Base-by-base conservation (phyloP, 2,888 invertebrate species). In the Nomada flava region DNA sequence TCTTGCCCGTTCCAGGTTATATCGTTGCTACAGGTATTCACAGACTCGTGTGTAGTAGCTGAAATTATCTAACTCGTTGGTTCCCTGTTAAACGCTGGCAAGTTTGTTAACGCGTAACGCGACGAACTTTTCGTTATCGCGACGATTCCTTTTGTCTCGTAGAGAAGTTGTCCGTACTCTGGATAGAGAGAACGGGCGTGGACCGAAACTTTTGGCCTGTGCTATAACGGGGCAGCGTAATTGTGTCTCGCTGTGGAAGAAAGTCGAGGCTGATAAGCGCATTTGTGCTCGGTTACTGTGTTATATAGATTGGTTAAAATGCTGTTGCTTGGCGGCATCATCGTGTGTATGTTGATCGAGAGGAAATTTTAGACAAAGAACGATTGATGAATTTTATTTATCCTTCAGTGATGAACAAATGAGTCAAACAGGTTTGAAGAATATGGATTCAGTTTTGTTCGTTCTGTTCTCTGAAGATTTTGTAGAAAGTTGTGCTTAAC, bases 11-110 rank as follows among this genome's bases (percentile, higher is more conserved):
- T 68, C 23, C 74, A 53, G 62, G 63, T 84, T 81, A 84, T 86
- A 84, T 86, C 86, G 70, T 63, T 57, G 76, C 42, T 57, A 23
- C 71, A 74, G 67, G 70, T 76, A 73, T 79, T 67, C 65, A 36
- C 36, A 18, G 52, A 23, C 65, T 72, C 69, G 11, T 47, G 26
- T 57, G 23, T 18, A 26, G 29, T 5, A 1, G 15, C 57, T 47
- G 20, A 20, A 23, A 75, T 67, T 63, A 36, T 62, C 20, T 60
- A 15, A n/a, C 0, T 20, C 59, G 64, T 62, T 71, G 67, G 20
- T 13, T n/a, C 55, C 62, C 13, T 47, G 50, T 69, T 68, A 42
- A 60, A 47, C 23, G 36, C 4, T 42, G 18, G 36, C 36, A 26
- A 44, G 36, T 63, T 73, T 57, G 71, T 60, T 69, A 76, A 76